Evolutionary conservation across 2,113 vertebrate species (phyloP), one percentile per base, ranked within the genome.

Genomic region (Arothron firmamentum): DNA sequence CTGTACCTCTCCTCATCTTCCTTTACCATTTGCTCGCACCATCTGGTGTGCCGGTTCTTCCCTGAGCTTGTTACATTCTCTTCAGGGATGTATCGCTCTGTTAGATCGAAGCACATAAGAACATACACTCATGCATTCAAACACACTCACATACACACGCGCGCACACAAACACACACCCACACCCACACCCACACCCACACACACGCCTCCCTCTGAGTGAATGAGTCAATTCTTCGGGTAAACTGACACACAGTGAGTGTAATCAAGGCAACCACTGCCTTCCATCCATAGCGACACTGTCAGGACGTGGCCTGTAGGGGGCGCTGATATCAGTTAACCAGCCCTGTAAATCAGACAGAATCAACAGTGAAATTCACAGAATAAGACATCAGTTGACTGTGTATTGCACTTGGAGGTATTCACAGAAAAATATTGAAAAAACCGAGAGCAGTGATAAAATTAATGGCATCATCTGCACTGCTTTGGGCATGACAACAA

Each of bases 31-130:
- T 56, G 6, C 20, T 63, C 79, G 12, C 19, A 59, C 68, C 75
- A 25, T 70, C 75, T 60, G 65, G 55, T 78, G 78, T 79, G 83
- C 81, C 83, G 85, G 82, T 86, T 81, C 81, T 56, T 85, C 84
- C 83, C 84, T 84, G 87, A 87, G 80, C 68, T 78, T 79, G 76
- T 67, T 85, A 85, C 81, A 83, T 83, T 90, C 80, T 71, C 64
- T 75, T 85, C 83, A 85, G 83, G 85, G 87, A 50, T 67, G 60
- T 49, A 16, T 47, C 43, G 43, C 45, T 47, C 59, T 53, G 64
- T 65, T 72, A 50, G 56, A 77, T 38, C 34, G 34, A 38, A 38
- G 34, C 75, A 74, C 75, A 78, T 8, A 9, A 38, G 34, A 38
- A 31, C 73, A 64, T 78, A 75, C 81, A 72, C 13, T 48, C 65